These are phyloP conservation scores for Machimus atricapillus DNA, from an alignment of 2,888 invertebrate species.

Conservation along the genomic window DNA sequence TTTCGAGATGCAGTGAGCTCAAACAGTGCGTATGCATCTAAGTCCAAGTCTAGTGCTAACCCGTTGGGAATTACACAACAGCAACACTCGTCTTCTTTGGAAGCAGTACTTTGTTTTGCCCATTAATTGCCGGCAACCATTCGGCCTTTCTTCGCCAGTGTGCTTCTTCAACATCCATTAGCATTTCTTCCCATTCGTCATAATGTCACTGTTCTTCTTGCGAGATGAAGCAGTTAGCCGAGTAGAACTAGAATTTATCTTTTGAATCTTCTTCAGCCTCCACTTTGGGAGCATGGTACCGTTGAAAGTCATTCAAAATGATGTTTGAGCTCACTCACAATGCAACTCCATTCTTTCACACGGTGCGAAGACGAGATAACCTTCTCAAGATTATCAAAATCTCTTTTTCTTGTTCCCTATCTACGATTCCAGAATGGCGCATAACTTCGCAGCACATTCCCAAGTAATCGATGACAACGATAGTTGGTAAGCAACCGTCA, in stretches of 20 bases:
- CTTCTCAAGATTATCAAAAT: background rate
- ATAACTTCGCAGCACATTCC: background rate
- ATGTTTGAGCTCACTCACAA: background rate
- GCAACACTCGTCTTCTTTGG: background rate
- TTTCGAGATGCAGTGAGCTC: background rate
- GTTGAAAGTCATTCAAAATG: background rate
- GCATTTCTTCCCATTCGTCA: background rate
- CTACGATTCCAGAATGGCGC: background rate
- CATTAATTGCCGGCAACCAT: background rate
- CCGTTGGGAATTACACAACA: background rate
- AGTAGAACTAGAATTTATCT: background rate
- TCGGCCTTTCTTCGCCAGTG: background rate
- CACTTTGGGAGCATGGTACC: background rate
- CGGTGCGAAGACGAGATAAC: background rate
- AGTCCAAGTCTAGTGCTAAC: background rate
- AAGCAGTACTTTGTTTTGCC: background rate
- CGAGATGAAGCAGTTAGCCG: background rate
- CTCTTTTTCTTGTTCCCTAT: background rate
- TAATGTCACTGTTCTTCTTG: background rate
- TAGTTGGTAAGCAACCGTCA: background rate
- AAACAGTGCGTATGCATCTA: background rate
- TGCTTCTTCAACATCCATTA: background rate
- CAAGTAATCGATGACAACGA: background rate
- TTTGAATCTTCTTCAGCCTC: background rate
- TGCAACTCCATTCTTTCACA: background rate